Base-by-base conservation (phyloP, 1,140 invertebrate genomes). In the Dinoponera quadriceps region DNA sequence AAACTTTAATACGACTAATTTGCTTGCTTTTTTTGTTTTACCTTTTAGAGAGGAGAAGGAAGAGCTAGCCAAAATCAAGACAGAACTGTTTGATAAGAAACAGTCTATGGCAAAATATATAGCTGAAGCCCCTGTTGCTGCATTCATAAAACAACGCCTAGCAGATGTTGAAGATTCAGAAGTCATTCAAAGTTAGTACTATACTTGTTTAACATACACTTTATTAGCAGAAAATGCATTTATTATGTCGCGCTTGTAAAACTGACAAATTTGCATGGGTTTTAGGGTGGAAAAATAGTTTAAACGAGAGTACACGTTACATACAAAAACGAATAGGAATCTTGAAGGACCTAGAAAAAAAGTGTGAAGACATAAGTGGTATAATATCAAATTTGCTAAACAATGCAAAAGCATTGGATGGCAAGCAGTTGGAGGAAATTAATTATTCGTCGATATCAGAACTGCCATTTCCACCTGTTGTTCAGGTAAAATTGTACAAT, bases 201-300 rank as follows among this genome's bases (percentile, higher is more conserved):
- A 62, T 82, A 66, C 57, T 55, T 49, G 44, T 59, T n/a, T 65
- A 54, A 33, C 4, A 60, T 69, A 22, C 48, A 29, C 14, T 11
- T 49, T 13, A 5, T 22, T 4, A 27, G 0, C 29, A 3, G 25
- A 44, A 3, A 54, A 48, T 69, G 0, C 18, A 54, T 78, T 14
- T 54, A 51, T 51, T 14, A 25, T 77, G 16, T 60, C 65, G 63
- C 18, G 27, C 82, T 25, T 13, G 2, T 14, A 38, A 48, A 71
- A 77, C 1, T 62, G 49, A 83, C 77, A 49, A 48, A 68, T 20
- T 63, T 57, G 22, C 29, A 57, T 84, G 29, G 71, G 68, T 91
- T 92, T 83, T 49, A 93, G 92, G 91, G 73, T 93, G 92, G 92
- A 84, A 77, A 59, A 49, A 49, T 0, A 89, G 77, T 80, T 60